Conservation (phyloP, 2,113 vertebrate species). For the Okapia johnstoni region DNA sequence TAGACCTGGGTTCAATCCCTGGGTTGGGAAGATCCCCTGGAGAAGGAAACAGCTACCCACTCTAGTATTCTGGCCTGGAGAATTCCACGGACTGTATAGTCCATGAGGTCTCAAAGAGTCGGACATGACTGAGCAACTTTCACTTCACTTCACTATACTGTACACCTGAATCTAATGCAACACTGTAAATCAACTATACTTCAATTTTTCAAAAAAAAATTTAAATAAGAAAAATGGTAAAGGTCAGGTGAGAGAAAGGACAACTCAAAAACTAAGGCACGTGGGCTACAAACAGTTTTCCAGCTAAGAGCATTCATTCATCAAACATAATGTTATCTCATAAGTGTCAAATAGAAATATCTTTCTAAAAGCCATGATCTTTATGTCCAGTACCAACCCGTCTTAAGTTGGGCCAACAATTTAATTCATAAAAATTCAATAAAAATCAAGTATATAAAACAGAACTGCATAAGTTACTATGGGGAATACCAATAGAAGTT, state of each 20-base stretch:
- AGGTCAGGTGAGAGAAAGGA: neutral
- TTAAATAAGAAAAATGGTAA: neutral
- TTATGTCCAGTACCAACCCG: neutral
- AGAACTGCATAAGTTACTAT: neutral
- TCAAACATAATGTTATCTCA: neutral
- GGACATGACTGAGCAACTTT: neutral
- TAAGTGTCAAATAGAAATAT: neutral
- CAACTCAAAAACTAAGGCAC: neutral
- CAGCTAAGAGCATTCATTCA: neutral
- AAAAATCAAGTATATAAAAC: conserved; percentile 2
- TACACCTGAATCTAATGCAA: neutral
- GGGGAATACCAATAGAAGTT: neutral
- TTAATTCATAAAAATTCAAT: neutral
- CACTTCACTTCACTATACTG: neutral
- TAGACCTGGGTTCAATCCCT: neutral
- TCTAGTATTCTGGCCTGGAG: neutral
- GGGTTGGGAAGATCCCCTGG: neutral
- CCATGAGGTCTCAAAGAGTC: neutral
- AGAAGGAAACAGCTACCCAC: neutral
- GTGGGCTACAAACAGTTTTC: neutral
- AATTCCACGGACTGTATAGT: neutral
- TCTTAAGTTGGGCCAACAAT: neutral
- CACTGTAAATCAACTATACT: neutral
- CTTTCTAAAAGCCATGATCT: neutral
- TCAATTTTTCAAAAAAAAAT: neutral